Evolutionary conservation across 2,113 vertebrate species (phyloP).

Genomic region (Equus quagga): DNA sequence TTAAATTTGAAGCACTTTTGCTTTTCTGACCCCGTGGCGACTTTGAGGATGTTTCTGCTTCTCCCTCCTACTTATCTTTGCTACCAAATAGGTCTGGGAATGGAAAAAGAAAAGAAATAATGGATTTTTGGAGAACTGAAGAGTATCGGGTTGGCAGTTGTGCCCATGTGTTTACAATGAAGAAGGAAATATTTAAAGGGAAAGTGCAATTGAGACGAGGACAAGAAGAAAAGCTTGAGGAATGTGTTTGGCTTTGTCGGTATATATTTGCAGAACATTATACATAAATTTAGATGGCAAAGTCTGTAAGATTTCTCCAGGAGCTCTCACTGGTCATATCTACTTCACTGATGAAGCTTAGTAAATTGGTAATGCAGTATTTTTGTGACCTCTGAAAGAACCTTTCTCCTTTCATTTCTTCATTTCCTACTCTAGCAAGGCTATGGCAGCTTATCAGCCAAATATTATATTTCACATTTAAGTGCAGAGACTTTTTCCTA

Average conservation of each 20-base stretch:
- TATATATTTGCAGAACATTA: background rate
- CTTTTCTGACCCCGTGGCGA: background rate
- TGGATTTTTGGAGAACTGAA: background rate
- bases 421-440: background rate
- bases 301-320: background rate
- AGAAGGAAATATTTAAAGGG: background rate
- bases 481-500: background rate
- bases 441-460: slow-evolving; percentile 4
- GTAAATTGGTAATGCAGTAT: background rate
- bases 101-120: background rate
- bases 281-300: background rate
- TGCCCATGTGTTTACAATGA: background rate
- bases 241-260: background rate
- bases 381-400: slow-evolving; percentile 20
- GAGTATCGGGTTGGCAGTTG: background rate
- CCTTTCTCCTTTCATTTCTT: slow-evolving; percentile 25
- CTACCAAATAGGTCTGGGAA: background rate
- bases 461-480: background rate
- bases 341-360: background rate
- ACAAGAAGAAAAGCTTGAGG: background rate
- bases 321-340: background rate
- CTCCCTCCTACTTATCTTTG: background rate
- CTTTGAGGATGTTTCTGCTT: background rate
- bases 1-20: slow-evolving; percentile 22
- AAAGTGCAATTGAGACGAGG: slow-evolving; percentile 31